Conservation (phyloP, 1,140 invertebrate genomes). For the Matsumurasca onukii region DNA sequence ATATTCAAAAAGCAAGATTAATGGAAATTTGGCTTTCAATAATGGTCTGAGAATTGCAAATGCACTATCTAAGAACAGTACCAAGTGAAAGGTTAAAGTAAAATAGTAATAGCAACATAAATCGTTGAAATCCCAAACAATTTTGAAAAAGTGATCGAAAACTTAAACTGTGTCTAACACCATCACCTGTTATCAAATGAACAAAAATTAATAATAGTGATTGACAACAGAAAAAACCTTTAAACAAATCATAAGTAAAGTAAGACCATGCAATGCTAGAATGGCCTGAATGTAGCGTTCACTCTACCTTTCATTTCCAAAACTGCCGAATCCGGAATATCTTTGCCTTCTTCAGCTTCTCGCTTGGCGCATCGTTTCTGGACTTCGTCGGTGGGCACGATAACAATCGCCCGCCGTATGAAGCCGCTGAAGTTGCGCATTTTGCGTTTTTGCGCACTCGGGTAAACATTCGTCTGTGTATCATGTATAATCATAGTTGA, state of each 20-base stretch:
- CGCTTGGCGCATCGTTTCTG: conserved; percentile 72
- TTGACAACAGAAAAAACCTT: neutral
- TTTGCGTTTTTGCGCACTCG: conserved; percentile 92
- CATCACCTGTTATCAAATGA: no score
- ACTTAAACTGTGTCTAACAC: no score
- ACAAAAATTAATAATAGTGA: no score
- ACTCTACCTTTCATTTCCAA: conserved; percentile 43
- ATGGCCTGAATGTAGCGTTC: neutral
- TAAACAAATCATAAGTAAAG: conserved; percentile 1
- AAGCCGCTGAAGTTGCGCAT: conserved; percentile 91
- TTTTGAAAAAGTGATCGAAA: no score
- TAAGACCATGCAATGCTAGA: conserved; percentile 8
- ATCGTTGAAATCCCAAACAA: no score
- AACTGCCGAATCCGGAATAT: conserved; percentile 70
- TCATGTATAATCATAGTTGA: conserved; percentile 28
- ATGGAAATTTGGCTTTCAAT: no score
- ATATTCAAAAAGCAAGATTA: no score
- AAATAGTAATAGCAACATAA: no score
- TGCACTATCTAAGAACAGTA: no score
- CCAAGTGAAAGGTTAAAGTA: no score
- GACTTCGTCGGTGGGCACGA: conserved; percentile 87
- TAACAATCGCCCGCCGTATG: conserved; percentile 83
- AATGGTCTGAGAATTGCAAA: no score
- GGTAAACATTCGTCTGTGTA: conserved; percentile 91
- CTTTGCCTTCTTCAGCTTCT: conserved; percentile 85